These are phyloP conservation scores for Acheta domesticus DNA, from an alignment of 2,888 invertebrate genomes.

Conservation along the genomic window DNA sequence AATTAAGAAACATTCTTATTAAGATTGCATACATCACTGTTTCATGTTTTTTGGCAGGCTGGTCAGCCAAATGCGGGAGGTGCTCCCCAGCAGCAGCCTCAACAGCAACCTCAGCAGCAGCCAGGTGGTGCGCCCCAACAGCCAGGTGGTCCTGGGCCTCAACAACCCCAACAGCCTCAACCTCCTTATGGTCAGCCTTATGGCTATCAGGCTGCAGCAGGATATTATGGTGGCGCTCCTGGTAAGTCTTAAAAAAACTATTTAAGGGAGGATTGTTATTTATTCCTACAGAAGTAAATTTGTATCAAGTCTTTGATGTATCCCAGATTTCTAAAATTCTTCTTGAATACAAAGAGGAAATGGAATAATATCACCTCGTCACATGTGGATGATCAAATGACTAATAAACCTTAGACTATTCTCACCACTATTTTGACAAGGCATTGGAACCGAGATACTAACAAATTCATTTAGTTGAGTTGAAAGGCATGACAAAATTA, in stretches of 20 bases:
- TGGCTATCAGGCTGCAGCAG: constrained; percentile 45
- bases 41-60: constrained; percentile 11
- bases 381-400: background rate
- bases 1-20: too few species aligned
- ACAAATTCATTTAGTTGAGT: too few species aligned
- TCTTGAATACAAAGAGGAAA: background rate
- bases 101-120: constrained; percentile 40
- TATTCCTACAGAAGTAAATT: background rate
- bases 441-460: too few species aligned
- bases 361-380: background rate
- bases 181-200: constrained; percentile 41
- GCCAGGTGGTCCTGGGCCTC: constrained; percentile 40
- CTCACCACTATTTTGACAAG: too few species aligned
- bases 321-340: background rate
- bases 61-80: constrained; percentile 33
- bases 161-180: constrained; percentile 45
- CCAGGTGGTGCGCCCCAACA: constrained; percentile 48
- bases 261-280: too few species aligned
- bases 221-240: constrained; percentile 48
- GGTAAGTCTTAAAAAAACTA: constrained; percentile 23
- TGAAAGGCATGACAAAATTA: too few species aligned
- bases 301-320: background rate
- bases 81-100: constrained; percentile 34
- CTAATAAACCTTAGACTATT: background rate
- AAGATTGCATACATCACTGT: too few species aligned